Base-by-base conservation (phyloP, 2,113 vertebrate genomes). In the Oncorhynchus mykiss region DNA sequence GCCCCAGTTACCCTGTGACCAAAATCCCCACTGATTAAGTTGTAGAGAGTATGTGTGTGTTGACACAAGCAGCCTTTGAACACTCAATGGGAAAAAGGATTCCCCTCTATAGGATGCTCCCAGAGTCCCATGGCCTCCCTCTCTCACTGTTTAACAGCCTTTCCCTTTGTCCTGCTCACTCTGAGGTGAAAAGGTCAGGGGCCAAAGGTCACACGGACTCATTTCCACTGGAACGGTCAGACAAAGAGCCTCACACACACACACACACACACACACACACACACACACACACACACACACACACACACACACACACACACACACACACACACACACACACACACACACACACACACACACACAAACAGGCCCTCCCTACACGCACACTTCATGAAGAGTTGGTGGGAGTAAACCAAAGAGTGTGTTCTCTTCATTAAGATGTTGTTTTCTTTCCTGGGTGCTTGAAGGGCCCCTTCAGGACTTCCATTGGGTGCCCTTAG, bases 181-280 rank as follows among this genome's bases (percentile, higher is more conserved):
- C 25, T 66, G 62, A 39, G 65, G 62, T 64, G 39, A 75, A 34
- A 67, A 59, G 73, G 71, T 69, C 71, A 73, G 39, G 72, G 66
- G 31, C 73, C 71, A 72, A 78, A 20, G 67, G 67, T 69, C 67
- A n/a, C 34, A 39, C 31, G 0, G 67, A 16, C 31, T 69, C 5
- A n/a, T 69, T 34, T 69, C 20, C 34, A 69, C 67, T 69, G 67
- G 20, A 69, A 27, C 20, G 20, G 29, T 69, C 18, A 69, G 67
- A 45, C 67, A 69, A 69, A 69, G n/a, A 60, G 9, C n/a, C 64
- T 29, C 18, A 69, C 67, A 1, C 18, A 68, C 4, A 8, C 20
- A n/a, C 71, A 45, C 31, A 22, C 29, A 34, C 29, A 39, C 14
- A n/a, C 27, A 39, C 20, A 45, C 34, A 18, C 29, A 69, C 67